Conservation (phyloP, 2,113 vertebrate species). For the Apteryx owenii region DNA sequence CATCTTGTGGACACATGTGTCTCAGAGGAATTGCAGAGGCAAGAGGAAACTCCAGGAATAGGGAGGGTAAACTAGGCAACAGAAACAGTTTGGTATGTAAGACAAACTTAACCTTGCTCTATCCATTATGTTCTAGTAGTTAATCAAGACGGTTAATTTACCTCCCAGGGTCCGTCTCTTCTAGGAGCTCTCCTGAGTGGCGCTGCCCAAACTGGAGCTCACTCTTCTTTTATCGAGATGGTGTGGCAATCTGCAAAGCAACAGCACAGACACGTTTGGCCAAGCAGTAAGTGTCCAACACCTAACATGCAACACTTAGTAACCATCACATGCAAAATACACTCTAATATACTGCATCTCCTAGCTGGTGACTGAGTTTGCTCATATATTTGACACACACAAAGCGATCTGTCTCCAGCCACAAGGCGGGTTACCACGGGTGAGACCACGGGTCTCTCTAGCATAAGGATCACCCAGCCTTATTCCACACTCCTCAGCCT, state of each 20-base stretch:
- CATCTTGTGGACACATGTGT: slow-evolving; percentile 33
- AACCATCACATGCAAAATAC: not conserved
- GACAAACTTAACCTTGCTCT: not conserved
- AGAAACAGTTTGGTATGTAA: not conserved
- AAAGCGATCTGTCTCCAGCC: not conserved
- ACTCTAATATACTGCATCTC: not conserved
- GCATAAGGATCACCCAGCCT: not conserved
- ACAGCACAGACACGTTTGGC: not conserved
- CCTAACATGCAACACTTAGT: not conserved
- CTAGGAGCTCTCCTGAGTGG: not conserved
- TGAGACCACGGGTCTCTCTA: not conserved
- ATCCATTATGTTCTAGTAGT: not conserved
- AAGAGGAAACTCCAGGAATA: not conserved
- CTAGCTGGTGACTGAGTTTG: not conserved
- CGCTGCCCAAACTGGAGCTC: not conserved
- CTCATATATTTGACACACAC: not conserved
- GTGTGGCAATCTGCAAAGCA: not conserved
- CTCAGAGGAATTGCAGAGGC: not conserved
- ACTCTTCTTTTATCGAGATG: not conserved
- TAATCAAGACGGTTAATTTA: slow-evolving; percentile 3
- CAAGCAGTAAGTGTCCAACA: not conserved
- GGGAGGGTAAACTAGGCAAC: not conserved
- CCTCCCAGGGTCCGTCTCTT: not conserved
- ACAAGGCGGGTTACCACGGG: not conserved
- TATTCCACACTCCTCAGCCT: not conserved